A percentile compares a stretch with the other conserved stretches of the same genome.
These are phyloP conservation scores for Drosophila greeni DNA, from an alignment of 2,888 invertebrate genomes.

Conservation along the genomic window DNA sequence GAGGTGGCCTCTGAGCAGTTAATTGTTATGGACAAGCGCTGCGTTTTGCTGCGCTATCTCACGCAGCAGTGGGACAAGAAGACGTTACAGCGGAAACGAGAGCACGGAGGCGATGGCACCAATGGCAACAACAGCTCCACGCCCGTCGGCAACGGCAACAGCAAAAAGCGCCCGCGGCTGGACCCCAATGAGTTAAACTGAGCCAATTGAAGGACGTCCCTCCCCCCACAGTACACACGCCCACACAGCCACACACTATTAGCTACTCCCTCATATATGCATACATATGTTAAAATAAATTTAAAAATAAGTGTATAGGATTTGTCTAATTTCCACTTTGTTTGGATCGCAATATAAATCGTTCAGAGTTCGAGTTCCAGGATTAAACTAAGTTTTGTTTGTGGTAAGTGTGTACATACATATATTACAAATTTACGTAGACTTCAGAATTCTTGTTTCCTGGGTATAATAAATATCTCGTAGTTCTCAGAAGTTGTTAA, in stretches of 20 bases:
- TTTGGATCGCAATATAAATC: neutral
- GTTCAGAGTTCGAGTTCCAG: neutral
- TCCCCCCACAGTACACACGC: neutral
- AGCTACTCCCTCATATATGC: constrained; percentile 17
- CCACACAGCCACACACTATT: constrained; percentile 8
- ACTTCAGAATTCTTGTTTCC: neutral
- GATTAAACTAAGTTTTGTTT: too few relatives aligned
- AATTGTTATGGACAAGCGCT: constrained; percentile 97
- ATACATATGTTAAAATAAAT: constrained; percentile 15
- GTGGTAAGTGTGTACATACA: neutral
- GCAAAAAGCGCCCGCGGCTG: constrained; percentile 77
- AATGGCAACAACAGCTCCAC: constrained; percentile 45
- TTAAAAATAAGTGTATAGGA: constrained; percentile 17
- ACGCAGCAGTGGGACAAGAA: constrained; percentile 98
- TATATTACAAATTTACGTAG: neutral
- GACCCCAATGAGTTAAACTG: constrained; percentile 74
- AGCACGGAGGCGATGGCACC: constrained; percentile 63
- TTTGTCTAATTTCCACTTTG: constrained; percentile 1
- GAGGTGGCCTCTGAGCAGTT: constrained; percentile 91
- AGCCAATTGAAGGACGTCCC: constrained; percentile 19
- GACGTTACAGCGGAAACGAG: constrained; percentile 79
- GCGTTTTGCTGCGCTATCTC: constrained; percentile 93
- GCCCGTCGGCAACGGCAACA: constrained; percentile 58
- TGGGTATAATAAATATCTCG: neutral
- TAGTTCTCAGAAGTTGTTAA: neutral